Evolutionary conservation across 2,888 invertebrate genomes (phyloP).

Genomic region (Lordiphosa fenestrarum): DNA sequence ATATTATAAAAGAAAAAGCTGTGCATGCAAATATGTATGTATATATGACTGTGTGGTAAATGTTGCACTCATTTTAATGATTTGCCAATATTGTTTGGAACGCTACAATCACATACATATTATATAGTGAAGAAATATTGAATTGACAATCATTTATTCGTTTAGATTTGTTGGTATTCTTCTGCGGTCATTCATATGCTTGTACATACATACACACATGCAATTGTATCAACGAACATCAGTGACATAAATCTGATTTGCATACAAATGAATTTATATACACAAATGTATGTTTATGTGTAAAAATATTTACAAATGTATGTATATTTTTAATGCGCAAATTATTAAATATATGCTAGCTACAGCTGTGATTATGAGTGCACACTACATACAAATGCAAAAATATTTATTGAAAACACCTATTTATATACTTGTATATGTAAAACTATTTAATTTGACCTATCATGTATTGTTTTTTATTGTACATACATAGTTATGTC

Average conservation of each 20-base stretch:
- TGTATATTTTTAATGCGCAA: background rate
- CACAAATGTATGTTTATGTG: background rate
- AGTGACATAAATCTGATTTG: background rate
- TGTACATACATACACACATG: background rate
- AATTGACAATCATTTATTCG: background rate
- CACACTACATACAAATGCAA: too few species aligned
- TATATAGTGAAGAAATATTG: background rate
- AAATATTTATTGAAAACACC: too few species aligned
- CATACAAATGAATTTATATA: background rate
- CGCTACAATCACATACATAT: background rate
- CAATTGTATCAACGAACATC: conserved; percentile 1
- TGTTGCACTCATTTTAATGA: background rate
- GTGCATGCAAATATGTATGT: background rate
- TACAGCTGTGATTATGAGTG: too few species aligned
- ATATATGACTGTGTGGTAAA: background rate
- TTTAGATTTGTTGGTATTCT: too few species aligned
- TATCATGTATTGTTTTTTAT: too few species aligned
- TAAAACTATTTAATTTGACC: too few species aligned
- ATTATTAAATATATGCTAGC: conserved; percentile 6
- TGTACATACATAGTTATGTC: too few species aligned
- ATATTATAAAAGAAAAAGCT: background rate
- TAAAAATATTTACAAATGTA: conserved; percentile 5
- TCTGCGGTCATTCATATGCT: conserved; percentile 2
- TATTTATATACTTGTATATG: too few species aligned
- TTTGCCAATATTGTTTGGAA: background rate